Conservation (phyloP, 2,888 invertebrate genomes). For the Drosophila yooni region DNA sequence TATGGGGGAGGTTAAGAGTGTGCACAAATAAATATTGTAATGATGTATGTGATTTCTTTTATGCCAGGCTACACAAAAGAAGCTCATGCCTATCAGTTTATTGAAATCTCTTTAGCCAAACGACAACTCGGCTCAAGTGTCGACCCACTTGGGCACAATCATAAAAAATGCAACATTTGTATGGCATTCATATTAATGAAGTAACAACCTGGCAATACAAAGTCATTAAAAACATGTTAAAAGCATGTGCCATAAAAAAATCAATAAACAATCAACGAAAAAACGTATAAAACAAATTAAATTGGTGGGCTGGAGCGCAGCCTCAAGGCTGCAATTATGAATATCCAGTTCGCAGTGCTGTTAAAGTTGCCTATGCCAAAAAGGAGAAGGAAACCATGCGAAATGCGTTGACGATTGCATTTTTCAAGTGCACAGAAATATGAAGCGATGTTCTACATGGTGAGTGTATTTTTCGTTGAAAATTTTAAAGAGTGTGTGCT, state of each 20-base stretch:
- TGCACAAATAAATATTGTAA: slow-evolving; percentile 76
- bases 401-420: slow-evolving; percentile 72
- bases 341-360: slow-evolving; percentile 42
- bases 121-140: slow-evolving; percentile 55
- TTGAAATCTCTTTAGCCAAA: slow-evolving; percentile 69
- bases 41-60: slow-evolving; percentile 77
- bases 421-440: slow-evolving; percentile 69
- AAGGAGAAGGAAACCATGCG: slow-evolving; percentile 27
- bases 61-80: slow-evolving; percentile 53
- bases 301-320: slow-evolving; percentile 14
- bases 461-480: slow-evolving; percentile 12
- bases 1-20: slow-evolving; percentile 58
- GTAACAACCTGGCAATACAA: slow-evolving; percentile 70
- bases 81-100: slow-evolving; percentile 67
- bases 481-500: slow-evolving; percentile 33
- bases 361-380: slow-evolving; percentile 56
- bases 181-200: slow-evolving; percentile 68
- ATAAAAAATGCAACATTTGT: slow-evolving; percentile 62
- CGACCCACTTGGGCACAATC: slow-evolving; percentile 58
- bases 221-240: slow-evolving; percentile 72
- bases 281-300: slow-evolving; percentile 14
- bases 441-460: slow-evolving; percentile 17
- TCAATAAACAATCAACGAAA: slow-evolving; percentile 73
- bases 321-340: slow-evolving; percentile 75
- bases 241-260: slow-evolving; percentile 64